Percentiles rank a stretch among this genome's conserved stretches.
Conservation (phyloP, 1,140 invertebrate genomes). For the Neomicropteryx cornuta region DNA sequence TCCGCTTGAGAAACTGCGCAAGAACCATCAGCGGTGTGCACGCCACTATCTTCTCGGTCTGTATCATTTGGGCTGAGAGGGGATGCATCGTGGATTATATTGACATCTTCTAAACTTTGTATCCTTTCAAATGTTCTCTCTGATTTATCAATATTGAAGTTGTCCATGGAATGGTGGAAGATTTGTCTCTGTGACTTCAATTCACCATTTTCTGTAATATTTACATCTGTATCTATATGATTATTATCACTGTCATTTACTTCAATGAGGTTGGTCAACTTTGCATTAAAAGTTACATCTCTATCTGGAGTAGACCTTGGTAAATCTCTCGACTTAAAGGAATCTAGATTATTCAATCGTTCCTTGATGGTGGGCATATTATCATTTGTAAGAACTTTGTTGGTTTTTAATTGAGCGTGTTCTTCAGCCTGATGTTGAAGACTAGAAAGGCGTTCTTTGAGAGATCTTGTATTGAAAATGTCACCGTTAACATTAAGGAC, state of each 20-base stretch:
- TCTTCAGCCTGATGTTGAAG: slow-evolving; percentile 29
- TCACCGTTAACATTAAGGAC: slow-evolving; percentile 38
- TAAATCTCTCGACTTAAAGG: slow-evolving; percentile 37
- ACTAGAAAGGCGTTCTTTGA: slow-evolving; percentile 44
- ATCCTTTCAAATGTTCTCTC: slow-evolving; percentile 50
- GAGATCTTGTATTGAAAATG: slow-evolving; percentile 30
- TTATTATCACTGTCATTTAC: no score
- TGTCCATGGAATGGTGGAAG: slow-evolving; percentile 54
- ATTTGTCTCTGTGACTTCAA: slow-evolving; percentile 38
- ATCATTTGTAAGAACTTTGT: slow-evolving; percentile 9
- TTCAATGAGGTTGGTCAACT: no score
- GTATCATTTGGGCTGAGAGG: slow-evolving; percentile 46
- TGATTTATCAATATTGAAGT: slow-evolving; percentile 43
- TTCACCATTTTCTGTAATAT: slow-evolving; percentile 12
- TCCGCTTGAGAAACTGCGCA: slow-evolving; percentile 62
- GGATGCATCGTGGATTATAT: slow-evolving; percentile 37
- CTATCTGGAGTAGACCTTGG: slow-evolving; percentile 35
- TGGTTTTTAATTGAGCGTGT: slow-evolving; percentile 31
- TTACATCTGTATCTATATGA: no score
- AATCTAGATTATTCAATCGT: slow-evolving; percentile 41
- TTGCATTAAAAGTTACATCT: no score
- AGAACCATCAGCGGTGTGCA: slow-evolving; percentile 68
- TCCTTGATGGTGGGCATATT: slow-evolving; percentile 41
- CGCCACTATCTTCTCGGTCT: slow-evolving; percentile 69
- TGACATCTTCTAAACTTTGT: slow-evolving; percentile 53